phyloP scores from a whole-genome alignment of 1,140 invertebrate genomes.

The Neuroterus valhalla region DNA sequence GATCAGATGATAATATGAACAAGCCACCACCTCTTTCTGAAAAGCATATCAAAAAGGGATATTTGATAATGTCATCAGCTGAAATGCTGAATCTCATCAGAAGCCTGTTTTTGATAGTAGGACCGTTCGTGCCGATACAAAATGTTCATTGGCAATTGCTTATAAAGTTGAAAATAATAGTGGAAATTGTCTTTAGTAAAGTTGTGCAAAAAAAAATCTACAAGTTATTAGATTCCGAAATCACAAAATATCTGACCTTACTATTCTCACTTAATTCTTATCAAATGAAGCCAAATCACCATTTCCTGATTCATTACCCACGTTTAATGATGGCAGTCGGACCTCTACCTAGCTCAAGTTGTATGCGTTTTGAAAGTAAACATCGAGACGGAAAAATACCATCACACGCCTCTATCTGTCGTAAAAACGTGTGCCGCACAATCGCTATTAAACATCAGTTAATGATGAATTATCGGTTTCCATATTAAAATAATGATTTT shows the following conservation, averaged over 20 bases:
- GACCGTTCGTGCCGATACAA: background rate
- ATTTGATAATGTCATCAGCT: background rate
- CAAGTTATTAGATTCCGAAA: background rate
- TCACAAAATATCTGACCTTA: background rate
- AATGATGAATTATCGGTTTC: no score
- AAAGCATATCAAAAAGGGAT: background rate
- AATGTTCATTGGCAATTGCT: background rate
- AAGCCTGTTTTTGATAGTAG: background rate
- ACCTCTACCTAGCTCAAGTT: no score
- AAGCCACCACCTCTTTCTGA: slow-evolving; percentile 1
- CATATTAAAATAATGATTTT: no score
- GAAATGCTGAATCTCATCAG: background rate
- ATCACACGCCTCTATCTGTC: no score
- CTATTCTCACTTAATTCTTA: background rate
- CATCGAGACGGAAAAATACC: no score
- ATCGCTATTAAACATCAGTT: no score
- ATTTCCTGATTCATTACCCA: no score
- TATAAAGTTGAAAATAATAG: background rate
- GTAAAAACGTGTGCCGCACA: no score
- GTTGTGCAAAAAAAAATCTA: background rate
- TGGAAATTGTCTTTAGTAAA: background rate
- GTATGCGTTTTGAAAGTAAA: no score
- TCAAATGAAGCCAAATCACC: background rate
- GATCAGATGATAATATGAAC: background rate
- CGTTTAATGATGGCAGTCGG: background rate